Evolutionary conservation across 2,113 vertebrate genomes (phyloP).

Genomic region (Passer domesticus): DNA sequence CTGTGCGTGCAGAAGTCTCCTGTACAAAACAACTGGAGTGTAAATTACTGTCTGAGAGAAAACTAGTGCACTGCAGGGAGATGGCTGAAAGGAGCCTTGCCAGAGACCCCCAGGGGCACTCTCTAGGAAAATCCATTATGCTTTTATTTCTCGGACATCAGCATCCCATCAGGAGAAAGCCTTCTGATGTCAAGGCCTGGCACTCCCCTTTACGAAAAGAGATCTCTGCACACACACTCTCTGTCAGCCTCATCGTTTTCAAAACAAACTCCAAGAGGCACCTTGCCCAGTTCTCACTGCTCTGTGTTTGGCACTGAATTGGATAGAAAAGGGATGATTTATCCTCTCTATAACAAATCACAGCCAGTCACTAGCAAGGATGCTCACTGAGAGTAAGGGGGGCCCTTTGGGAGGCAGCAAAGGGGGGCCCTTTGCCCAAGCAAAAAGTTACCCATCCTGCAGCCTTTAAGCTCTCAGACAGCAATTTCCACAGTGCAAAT

Average conservation of each 20-base stretch:
- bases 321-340: background rate
- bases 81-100: background rate
- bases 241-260: background rate
- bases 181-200: background rate
- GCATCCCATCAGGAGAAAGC: background rate
- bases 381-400: accelerated
- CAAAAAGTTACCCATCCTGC: background rate
- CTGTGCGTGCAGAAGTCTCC: background rate
- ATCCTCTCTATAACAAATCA: background rate
- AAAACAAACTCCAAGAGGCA: background rate
- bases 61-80: background rate
- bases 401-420: no score
- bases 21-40: background rate
- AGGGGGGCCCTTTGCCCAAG: background rate
- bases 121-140: background rate
- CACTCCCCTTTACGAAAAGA: background rate
- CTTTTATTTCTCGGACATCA: background rate
- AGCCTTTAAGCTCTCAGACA: background rate
- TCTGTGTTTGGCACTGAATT: accelerated
- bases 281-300: background rate
- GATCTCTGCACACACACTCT: background rate
- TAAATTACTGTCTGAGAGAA: background rate
- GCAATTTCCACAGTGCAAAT: background rate
- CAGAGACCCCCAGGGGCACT: background rate
- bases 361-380: background rate